A percentile compares a stretch with the other conserved stretches of the same genome.
Evolutionary conservation across 2,113 vertebrate species (phyloP).

Genomic region (Erythrocercus mccallii): DNA sequence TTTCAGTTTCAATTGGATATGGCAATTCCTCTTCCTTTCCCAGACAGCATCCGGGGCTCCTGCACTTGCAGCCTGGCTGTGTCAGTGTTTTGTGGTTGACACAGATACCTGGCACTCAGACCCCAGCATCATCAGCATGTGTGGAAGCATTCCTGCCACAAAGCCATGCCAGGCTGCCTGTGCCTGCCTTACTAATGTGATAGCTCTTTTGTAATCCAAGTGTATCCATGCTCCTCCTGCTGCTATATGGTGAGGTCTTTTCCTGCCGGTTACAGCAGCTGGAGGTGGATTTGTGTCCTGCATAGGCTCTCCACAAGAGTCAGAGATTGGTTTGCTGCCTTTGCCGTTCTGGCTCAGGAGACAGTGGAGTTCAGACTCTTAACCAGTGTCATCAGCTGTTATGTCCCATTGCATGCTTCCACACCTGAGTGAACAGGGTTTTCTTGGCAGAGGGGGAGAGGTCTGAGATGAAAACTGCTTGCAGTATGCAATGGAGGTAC

Average conservation of each 20-base stretch:
- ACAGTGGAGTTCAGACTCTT: neutral
- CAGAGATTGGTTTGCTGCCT: neutral
- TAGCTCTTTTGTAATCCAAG: neutral
- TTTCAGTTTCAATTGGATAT: neutral
- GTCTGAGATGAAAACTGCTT: neutral
- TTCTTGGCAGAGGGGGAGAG: neutral
- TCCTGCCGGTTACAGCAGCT: neutral
- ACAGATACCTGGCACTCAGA: neutral
- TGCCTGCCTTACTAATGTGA: neutral
- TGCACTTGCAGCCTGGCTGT: neutral
- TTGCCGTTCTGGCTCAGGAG: neutral
- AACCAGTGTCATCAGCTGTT: fast-evolving
- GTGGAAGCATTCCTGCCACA: neutral
- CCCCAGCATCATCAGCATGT: fast-evolving
- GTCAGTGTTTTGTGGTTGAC: neutral
- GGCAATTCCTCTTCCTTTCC: neutral
- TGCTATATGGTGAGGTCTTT: neutral
- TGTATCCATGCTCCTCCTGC: neutral
- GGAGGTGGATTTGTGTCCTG: neutral
- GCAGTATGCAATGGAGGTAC: neutral
- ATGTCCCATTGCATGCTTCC: neutral
- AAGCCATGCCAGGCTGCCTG: neutral
- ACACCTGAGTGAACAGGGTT: neutral
- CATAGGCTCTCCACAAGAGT: neutral
- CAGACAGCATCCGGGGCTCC: neutral